A percentile compares a stretch with the other conserved stretches of the same genome.
phyloP scores from a whole-genome alignment of 2,113 vertebrate species.

The Platichthys flesus region DNA sequence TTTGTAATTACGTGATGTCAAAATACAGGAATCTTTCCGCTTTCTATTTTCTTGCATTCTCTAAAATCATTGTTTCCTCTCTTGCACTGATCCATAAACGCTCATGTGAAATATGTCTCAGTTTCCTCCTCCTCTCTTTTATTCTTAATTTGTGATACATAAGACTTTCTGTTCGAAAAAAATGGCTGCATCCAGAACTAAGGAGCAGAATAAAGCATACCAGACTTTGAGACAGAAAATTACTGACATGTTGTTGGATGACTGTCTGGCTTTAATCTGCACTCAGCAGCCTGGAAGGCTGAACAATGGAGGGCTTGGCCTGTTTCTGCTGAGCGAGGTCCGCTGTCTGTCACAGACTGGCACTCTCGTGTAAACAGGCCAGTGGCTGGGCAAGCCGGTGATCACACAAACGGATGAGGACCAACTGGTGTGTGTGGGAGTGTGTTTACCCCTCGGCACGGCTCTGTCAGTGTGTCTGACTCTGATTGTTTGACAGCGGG shows the following conservation, averaged over 20 bases:
- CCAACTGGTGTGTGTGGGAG: constrained; percentile 24
- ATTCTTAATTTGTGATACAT: constrained; percentile 54
- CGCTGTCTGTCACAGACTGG: constrained; percentile 65
- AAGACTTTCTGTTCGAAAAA: constrained; percentile 39
- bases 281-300: constrained; percentile 51
- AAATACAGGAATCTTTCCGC: constrained; percentile 6
- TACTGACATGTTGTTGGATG: constrained; percentile 65
- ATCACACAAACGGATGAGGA: constrained; percentile 46
- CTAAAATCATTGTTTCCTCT: constrained; percentile 11
- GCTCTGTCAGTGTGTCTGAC: constrained; percentile 42
- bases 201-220: constrained; percentile 61
- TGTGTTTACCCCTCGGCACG: constrained; percentile 52
- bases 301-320: constrained; percentile 59
- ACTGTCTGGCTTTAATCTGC: constrained; percentile 73
- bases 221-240: constrained; percentile 63
- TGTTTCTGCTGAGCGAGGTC: constrained; percentile 57
- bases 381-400: constrained; percentile 38
- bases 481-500: constrained; percentile 71
- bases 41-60: constrained; percentile 9
- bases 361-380: constrained; percentile 60
- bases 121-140: not conserved
- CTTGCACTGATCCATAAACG: not conserved
- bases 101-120: not conserved
- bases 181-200: constrained; percentile 39
- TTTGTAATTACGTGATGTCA: constrained; percentile 19